Evolutionary conservation across 2,888 invertebrate genomes (phyloP).

Genomic region (Heliothis peltigera): DNA sequence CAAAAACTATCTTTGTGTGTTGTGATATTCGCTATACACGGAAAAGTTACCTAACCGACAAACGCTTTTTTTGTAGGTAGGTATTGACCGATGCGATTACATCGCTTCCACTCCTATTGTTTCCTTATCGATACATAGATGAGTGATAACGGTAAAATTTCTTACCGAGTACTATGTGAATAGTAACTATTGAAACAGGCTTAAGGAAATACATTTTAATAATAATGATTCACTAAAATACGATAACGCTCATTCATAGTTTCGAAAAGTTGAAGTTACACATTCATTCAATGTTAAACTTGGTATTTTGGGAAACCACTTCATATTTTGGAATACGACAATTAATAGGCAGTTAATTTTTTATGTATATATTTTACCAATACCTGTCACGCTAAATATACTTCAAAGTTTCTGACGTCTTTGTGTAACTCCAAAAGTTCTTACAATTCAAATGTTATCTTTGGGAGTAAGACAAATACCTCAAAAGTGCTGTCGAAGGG

Average conservation of each 20-base stretch:
- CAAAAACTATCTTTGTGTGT: conserved; percentile 27
- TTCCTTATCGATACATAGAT: conserved; percentile 40
- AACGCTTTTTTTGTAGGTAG: conserved; percentile 20
- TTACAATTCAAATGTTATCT: too few species aligned
- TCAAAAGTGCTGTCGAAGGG: too few species aligned
- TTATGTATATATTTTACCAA: too few species aligned
- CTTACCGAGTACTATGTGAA: conserved; percentile 3
- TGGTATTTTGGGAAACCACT: conserved; percentile 52
- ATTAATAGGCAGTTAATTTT: too few species aligned
- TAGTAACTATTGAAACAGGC: not conserved
- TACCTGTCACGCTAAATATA: too few species aligned
- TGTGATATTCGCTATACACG: conserved; percentile 39
- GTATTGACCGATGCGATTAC: conserved; percentile 36
- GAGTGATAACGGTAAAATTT: conserved; percentile 24
- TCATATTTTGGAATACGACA: too few species aligned
- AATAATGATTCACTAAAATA: conserved; percentile 48
- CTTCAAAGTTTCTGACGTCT: too few species aligned
- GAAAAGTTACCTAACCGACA: conserved; percentile 47
- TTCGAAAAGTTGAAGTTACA: conserved; percentile 41
- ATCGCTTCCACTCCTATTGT: conserved; percentile 15
- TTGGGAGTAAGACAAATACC: too few species aligned
- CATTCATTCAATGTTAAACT: conserved; percentile 7
- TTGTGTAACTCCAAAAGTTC: too few species aligned
- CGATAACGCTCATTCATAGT: conserved; percentile 42
- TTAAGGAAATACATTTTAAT: conserved; percentile 18